phyloP scores from a whole-genome alignment of 92 coral and sea anemone genomes.

The Zoanthus sansibaricus region DNA sequence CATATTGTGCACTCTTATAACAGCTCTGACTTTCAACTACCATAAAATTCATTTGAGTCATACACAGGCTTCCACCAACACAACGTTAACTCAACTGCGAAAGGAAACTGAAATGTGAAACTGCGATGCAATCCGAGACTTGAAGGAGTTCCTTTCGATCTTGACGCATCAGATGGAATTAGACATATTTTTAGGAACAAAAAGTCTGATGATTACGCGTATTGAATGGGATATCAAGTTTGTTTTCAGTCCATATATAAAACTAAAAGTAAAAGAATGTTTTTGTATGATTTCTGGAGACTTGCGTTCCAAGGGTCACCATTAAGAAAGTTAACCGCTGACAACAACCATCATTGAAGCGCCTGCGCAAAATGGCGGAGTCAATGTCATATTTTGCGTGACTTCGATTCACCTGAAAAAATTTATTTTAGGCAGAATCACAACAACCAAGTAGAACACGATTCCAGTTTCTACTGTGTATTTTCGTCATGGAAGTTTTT shows the following conservation, averaged over 20 bases:
- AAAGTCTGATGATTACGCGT: neutral
- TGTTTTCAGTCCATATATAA: neutral
- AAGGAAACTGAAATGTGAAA: constrained; percentile 27
- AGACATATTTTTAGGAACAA: neutral
- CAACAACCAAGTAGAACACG: neutral
- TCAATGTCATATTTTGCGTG: constrained; percentile 12
- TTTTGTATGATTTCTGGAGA: neutral
- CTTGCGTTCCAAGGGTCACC: neutral
- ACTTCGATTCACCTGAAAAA: neutral
- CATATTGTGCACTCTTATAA: constrained; percentile 15
- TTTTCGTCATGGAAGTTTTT: constrained; percentile 81
- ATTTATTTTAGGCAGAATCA: neutral
- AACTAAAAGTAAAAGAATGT: neutral
- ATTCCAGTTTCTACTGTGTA: neutral
- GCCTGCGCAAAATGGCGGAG: constrained; percentile 24
- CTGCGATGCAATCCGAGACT: neutral
- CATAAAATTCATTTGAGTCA: neutral
- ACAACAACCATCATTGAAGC: constrained; percentile 5
- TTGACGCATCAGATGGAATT: neutral
- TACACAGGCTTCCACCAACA: neutral
- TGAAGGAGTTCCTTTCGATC: neutral
- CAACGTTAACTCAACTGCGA: neutral
- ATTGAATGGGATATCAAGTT: neutral
- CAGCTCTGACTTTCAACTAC: neutral
- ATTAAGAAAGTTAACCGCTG: constrained; percentile 20